Base-by-base conservation (phyloP, 2,797 vertebrate genomes). In the Arremon brunneinucha region DNA sequence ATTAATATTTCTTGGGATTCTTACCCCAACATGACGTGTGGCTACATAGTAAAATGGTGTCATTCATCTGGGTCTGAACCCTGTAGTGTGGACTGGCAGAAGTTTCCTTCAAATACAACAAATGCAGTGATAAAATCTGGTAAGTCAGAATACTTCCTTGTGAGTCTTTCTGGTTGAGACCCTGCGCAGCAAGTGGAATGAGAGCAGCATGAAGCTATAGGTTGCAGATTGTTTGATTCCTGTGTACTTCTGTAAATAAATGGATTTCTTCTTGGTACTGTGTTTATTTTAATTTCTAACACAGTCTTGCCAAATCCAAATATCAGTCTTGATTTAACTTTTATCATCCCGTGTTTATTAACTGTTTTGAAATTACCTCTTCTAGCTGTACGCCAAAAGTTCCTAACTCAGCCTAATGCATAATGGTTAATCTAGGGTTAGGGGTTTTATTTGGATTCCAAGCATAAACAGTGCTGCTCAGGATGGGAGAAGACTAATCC, bases 1-100 rank as follows among this genome's bases (percentile, higher is more conserved):
- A 93, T 98, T 94, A 95, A 97, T 82, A 90, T 98, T 89, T 93
- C 95, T 68, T 98, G 98, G 98, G 93, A 78, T 79, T 83, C 87
- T 11, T 89, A 98, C 63, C 89, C 96, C 52, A 98, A 97, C 17
- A 72, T 97, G 92, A 98, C 97, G 19, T 98, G 98, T 41, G 98
- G 98, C 82, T 98, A 98, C 8, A 75, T 97, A 19, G 90, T 98
- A 56, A 98, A 98, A 60, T 98, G 98, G 98, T 97, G 97, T 82
- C 94, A 93, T 72, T 95, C 97, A 2, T 95, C 93, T 63, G 93
- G 26, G 18, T 80, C 95, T 43, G 88, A 97, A 49, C 94, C 95
- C 11, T 98, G 97, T 93, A 96, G 69, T 14, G 91, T 98, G 71
- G 95, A 97, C 88, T 98, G 98, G 98, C 97, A 96, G 89, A 98